Conservation (phyloP, 2,113 vertebrate species). For the Tringa solitaria region DNA sequence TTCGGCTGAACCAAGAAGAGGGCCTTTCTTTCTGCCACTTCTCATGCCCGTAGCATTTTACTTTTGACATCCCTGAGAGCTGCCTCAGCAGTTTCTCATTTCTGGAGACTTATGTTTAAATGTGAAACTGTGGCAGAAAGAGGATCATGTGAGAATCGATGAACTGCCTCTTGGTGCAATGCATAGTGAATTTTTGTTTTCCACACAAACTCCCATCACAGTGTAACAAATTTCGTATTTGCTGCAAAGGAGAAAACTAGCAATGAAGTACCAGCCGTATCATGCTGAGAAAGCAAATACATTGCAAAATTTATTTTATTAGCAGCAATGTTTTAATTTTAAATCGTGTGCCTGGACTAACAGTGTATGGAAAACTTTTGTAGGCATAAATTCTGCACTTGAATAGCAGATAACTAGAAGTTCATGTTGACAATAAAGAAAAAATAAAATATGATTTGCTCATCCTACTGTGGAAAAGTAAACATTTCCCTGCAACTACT, state of each 20-base stretch:
- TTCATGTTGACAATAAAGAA: conserved; percentile 24
- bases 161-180: not conserved
- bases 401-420: not conserved
- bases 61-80: not conserved
- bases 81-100: not conserved
- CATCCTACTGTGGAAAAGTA: conserved; percentile 16
- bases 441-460: conserved; percentile 6
- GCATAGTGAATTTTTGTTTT: not conserved
- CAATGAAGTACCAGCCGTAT: not conserved
- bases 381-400: not conserved
- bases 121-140: not conserved
- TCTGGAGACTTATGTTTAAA: not conserved
- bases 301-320: not conserved
- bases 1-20: not conserved
- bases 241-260: not conserved
- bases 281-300: not conserved
- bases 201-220: not conserved
- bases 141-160: not conserved
- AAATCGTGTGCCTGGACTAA: not conserved
- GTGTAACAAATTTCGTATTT: not conserved
- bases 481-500: conserved; percentile 13
- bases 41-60: not conserved
- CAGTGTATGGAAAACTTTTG: not conserved
- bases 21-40: not conserved
- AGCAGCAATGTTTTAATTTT: conserved; percentile 3